These are phyloP conservation scores for Lycocerus yunnanus DNA, from an alignment of 2,888 invertebrate species.

Conservation along the genomic window DNA sequence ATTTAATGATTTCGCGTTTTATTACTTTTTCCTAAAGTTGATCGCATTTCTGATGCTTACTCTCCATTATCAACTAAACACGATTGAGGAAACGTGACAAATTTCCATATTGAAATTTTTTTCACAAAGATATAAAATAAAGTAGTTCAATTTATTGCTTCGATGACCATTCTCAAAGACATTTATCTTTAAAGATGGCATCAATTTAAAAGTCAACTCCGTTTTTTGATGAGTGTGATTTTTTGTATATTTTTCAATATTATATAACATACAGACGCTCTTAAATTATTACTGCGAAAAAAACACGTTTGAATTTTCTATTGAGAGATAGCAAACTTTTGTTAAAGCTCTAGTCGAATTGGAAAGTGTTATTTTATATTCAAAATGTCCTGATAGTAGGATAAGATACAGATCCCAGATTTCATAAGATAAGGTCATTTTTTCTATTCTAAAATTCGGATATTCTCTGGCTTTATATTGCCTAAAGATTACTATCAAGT, in stretches of 20 bases:
- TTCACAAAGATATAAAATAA: not conserved
- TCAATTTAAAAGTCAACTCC: not conserved
- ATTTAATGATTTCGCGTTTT: not conserved
- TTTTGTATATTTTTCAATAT: not conserved
- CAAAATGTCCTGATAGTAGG: conserved; percentile 17
- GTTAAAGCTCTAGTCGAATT: conserved; percentile 6
- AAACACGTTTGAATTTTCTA: not conserved
- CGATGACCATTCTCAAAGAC: not conserved
- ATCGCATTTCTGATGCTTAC: not conserved
- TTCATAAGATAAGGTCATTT: conserved; percentile 12
- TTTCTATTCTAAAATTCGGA: conserved; percentile 7
- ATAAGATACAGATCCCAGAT: conserved; percentile 14
- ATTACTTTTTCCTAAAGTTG: not conserved
- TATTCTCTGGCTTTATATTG: conserved; percentile 10
- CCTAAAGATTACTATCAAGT: conserved; percentile 12
- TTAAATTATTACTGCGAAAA: not conserved
- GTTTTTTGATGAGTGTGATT: not conserved
- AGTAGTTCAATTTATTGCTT: conserved; percentile 1
- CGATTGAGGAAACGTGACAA: not conserved
- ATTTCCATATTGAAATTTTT: not conserved
- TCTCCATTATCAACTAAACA: not conserved
- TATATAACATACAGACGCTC: not conserved
- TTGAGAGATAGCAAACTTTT: conserved; percentile 8
- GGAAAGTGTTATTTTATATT: conserved; percentile 13
- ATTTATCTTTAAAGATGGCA: not conserved